Conservation (phyloP, 2,888 invertebrate species). For the Halictus quadricinctus region DNA sequence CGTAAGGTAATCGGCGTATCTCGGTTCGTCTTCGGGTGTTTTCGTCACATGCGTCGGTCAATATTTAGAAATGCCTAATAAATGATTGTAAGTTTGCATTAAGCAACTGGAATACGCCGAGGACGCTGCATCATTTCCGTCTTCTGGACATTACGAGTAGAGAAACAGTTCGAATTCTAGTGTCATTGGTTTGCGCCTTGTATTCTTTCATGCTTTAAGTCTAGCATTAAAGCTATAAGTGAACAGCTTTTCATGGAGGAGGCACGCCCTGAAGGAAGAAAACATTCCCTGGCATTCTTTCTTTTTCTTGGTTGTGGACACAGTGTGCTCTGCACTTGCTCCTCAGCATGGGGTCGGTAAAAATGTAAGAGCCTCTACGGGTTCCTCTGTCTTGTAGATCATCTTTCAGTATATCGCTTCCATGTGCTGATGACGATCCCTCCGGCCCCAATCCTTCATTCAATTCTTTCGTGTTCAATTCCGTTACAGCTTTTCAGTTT, state of each 20-base stretch:
- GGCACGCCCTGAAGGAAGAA: slow-evolving; percentile 44
- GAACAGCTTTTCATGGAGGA: slow-evolving; percentile 37
- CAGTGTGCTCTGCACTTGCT: slow-evolving; percentile 74
- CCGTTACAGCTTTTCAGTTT: slow-evolving; percentile 19
- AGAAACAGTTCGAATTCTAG: slow-evolving; percentile 36
- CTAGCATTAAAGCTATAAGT: slow-evolving; percentile 54
- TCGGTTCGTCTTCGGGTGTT: no score
- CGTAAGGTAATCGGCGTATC: no score
- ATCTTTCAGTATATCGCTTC: slow-evolving; percentile 29
- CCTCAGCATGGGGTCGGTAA: slow-evolving; percentile 79
- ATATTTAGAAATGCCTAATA: no score
- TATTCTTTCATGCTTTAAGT: slow-evolving; percentile 45
- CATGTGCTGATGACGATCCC: slow-evolving; percentile 21
- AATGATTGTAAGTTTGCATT: no score
- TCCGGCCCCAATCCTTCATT: slow-evolving; percentile 11
- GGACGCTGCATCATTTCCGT: not conserved
- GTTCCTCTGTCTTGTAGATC: slow-evolving; percentile 55
- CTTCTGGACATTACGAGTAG: slow-evolving; percentile 6
- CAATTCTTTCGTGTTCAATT: not conserved
- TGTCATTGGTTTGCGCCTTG: slow-evolving; percentile 31
- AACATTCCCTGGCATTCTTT: slow-evolving; percentile 26
- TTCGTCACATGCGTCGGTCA: no score
- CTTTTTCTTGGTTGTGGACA: slow-evolving; percentile 44
- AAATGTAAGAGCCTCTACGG: slow-evolving; percentile 69
- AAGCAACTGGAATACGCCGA: not conserved